A percentile compares a stretch with the other conserved stretches of the same genome.
phyloP scores from a whole-genome alignment of 1,140 invertebrate species.

The Scaptomyza montana region DNA sequence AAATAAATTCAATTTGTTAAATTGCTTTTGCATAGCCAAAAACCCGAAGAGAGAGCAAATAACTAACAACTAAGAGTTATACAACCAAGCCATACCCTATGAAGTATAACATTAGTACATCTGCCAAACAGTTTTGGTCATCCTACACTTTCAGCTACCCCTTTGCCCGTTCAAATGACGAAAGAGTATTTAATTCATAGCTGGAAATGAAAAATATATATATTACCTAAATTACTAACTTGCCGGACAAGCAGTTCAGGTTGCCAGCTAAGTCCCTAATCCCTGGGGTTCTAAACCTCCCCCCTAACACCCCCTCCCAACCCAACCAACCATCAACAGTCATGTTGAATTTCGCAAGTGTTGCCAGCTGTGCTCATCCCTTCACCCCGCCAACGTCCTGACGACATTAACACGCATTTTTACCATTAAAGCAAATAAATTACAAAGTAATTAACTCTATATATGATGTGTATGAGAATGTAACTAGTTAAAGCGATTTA shows the following conservation, averaged over 20 bases:
- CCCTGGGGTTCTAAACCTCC: slow-evolving; percentile 2
- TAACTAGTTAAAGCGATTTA: slow-evolving; percentile 60
- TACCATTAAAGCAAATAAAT: slow-evolving; percentile 77
- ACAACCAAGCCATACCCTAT: no score
- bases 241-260: slow-evolving; percentile 32
- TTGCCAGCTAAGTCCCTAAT: slow-evolving; percentile 7
- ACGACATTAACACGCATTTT: slow-evolving; percentile 21
- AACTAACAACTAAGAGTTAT: neutral
- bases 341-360: slow-evolving; percentile 48
- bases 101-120: no score
- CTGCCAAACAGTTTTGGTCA: no score
- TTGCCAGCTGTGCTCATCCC: slow-evolving; percentile 37
- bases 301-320: no score
- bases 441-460: slow-evolving; percentile 69
- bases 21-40: slow-evolving; percentile 67
- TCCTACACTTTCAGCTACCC: no score
- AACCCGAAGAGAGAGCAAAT: neutral
- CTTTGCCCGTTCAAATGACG: neutral
- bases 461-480: neutral
- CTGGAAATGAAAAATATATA: slow-evolving; percentile 67
- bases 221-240: slow-evolving; percentile 51
- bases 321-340: neutral
- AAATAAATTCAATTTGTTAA: slow-evolving; percentile 80
- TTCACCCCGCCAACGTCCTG: slow-evolving; percentile 3
- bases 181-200: slow-evolving; percentile 23